Evolutionary conservation across 2,113 vertebrate genomes (phyloP), one percentile per base, ranked within the genome.

Genomic region (Pomatostomus ruficeps): DNA sequence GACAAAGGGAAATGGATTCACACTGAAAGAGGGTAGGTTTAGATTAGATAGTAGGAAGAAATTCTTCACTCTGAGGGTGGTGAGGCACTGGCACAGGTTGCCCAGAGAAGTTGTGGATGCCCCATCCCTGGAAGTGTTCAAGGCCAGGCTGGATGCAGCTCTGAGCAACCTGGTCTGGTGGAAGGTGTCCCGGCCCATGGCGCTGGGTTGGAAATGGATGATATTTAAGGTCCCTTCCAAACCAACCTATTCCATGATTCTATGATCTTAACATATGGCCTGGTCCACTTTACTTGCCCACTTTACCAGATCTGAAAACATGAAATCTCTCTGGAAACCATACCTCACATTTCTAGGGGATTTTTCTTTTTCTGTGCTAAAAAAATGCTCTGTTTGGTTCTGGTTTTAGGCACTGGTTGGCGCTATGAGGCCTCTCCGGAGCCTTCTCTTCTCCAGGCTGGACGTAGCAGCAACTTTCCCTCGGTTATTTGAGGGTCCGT

Each of bases 291-390:
- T 1, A 0, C 28, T 63, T n/a, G 29, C 12, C 6, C 12, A 2
- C 24, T 79, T 72, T 15, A n/a, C 43, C 20, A 40, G 35, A 17
- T 1, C 20, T 33, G 26, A 21, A 77, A 43, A 1, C 22, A 29
- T 19, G 21, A 86, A 49, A 36, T 23, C 18, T 38, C 31, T n/a
- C 33, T 33, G 58, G 29, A 82, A 83, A 75, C 16, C 22, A 2
- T 7, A 18, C 10, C 22, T 70, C 77, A 55, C 5, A 0, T 14
- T 46, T 19, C 17, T 25, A 2, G 6, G 12, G 12, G 4, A 28
- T 22, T 4, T 21, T 35, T 22, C 16, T 35, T 29, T 11, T 28
- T 40, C 38, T 36, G 16, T 7, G 15, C n/a, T 55, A 13, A 12
- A 33, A 33, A 74, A 88, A 72, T 14, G 4, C 21, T 48, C 36